phyloP scores from a whole-genome alignment of 2,888 invertebrate genomes.

The Subacronicta megacephala region DNA sequence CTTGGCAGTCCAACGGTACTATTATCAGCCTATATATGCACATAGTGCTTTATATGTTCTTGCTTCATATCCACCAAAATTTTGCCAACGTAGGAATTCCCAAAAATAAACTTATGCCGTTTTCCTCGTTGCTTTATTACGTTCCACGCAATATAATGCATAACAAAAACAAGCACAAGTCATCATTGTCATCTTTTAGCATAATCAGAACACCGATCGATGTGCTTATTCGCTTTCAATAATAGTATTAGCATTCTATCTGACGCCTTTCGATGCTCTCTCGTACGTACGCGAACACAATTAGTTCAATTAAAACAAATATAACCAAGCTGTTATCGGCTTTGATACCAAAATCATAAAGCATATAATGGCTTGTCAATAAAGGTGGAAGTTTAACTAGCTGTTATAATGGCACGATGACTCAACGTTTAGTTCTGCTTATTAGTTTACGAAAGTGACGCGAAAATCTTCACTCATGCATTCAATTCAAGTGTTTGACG shows the following conservation, averaged over 20 bases:
- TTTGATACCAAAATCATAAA: conserved; percentile 32
- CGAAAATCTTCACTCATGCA: conserved; percentile 61
- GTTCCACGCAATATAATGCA: conserved; percentile 12
- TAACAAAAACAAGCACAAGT: conserved; percentile 50
- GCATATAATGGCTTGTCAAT: conserved; percentile 40
- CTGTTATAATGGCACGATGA: conserved; percentile 61
- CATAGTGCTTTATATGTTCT: no score
- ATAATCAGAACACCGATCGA: conserved; percentile 61
- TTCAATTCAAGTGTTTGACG: conserved; percentile 40
- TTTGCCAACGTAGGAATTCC: no score
- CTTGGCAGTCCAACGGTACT: no score
- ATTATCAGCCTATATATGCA: no score
- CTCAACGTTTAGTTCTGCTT: conserved; percentile 67
- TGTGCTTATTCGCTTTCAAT: conserved; percentile 58
- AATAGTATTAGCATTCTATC: conserved; percentile 41
- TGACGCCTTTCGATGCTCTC: conserved; percentile 52
- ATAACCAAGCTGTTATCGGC: conserved; percentile 38
- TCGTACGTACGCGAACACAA: conserved; percentile 51
- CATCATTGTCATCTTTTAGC: conserved; percentile 56
- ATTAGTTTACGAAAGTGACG: conserved; percentile 72
- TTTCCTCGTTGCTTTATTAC: conserved; percentile 11
- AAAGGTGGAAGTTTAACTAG: conserved; percentile 44
- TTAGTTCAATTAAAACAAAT: conserved; percentile 60
- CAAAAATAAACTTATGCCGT: not conserved
- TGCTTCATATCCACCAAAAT: no score